Conservation (phyloP, 92 coral and sea anemone genomes). For the Plumapathes pennacea region DNA sequence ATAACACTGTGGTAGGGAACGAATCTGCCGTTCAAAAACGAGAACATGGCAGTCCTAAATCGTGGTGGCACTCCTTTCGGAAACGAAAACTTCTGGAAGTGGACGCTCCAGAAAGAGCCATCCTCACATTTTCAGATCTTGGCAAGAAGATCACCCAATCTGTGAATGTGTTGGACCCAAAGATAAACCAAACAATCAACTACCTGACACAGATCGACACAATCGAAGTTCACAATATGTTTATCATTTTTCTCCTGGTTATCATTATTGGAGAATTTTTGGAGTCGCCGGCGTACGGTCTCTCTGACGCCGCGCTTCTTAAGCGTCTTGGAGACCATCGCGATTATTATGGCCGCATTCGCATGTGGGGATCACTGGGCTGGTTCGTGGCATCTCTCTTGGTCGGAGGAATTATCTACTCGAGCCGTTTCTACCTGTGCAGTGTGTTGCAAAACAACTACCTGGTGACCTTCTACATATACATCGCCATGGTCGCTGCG, state of each 20-base stretch:
- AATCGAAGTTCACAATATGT: slow-evolving; percentile 56
- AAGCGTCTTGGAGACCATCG: slow-evolving; percentile 77
- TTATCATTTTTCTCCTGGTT: slow-evolving; percentile 59
- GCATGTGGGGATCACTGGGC: slow-evolving; percentile 92
- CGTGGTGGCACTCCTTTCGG: too few relatives aligned
- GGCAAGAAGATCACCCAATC: slow-evolving; percentile 1
- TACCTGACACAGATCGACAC: slow-evolving; percentile 49
- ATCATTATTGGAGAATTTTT: slow-evolving; percentile 83
- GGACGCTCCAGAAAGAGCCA: too few relatives aligned
- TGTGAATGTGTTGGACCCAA: slow-evolving; percentile 15
- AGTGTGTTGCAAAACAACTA: slow-evolving; percentile 42
- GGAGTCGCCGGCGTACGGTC: slow-evolving; percentile 83
- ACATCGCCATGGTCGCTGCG: slow-evolving; percentile 69
- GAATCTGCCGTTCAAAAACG: too few relatives aligned
- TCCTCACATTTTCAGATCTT: too few relatives aligned
- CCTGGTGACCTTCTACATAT: slow-evolving; percentile 61
- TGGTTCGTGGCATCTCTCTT: slow-evolving; percentile 75
- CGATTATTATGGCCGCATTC: slow-evolving; percentile 75
- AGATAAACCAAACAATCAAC: slow-evolving; percentile 26
- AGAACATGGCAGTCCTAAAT: too few relatives aligned
- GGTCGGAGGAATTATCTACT: slow-evolving; percentile 61
- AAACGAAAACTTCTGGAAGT: too few relatives aligned
- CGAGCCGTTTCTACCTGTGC: slow-evolving; percentile 52
- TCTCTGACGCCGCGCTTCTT: slow-evolving; percentile 90
- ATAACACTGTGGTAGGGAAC: too few relatives aligned